phyloP scores from a whole-genome alignment of 1,140 invertebrate genomes.

The Triops longicaudatus region DNA sequence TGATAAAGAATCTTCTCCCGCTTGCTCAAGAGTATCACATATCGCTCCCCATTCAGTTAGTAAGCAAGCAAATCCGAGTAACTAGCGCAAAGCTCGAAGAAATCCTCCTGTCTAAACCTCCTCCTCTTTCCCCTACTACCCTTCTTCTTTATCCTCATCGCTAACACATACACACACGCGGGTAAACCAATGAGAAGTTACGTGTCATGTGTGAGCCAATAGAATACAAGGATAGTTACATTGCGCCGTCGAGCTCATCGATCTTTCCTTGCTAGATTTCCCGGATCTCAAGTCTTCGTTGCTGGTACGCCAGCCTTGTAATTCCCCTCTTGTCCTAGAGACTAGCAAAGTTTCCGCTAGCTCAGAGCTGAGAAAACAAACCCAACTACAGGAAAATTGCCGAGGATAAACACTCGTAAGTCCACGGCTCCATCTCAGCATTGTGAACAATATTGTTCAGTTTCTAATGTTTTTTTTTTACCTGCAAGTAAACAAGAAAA shows the following conservation, averaged over 20 bases:
- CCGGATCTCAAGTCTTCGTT: background rate
- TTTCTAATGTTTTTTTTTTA: background rate
- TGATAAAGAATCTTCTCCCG: background rate
- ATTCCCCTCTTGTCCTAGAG: background rate
- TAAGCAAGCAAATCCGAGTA: background rate
- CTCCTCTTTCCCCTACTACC: background rate
- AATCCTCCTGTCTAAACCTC: background rate
- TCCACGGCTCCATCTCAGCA: background rate
- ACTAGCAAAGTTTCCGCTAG: background rate
- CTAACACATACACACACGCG: background rate
- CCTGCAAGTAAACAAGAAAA: too few relatives aligned
- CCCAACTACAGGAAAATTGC: background rate
- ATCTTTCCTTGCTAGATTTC: background rate
- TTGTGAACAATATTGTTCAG: background rate
- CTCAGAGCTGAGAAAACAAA: background rate
- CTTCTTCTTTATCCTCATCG: background rate
- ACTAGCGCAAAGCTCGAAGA: background rate
- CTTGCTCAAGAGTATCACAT: background rate
- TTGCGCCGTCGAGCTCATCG: constrained; percentile 10
- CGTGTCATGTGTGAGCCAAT: background rate
- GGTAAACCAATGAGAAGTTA: background rate
- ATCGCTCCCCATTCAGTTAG: background rate
- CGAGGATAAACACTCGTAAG: background rate
- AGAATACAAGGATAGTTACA: background rate
- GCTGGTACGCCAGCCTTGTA: background rate